A percentile compares a stretch with the other conserved stretches of the same genome.
Evolutionary conservation across 1,140 invertebrate genomes (phyloP).

Genomic region (Bombus cullumanus): DNA sequence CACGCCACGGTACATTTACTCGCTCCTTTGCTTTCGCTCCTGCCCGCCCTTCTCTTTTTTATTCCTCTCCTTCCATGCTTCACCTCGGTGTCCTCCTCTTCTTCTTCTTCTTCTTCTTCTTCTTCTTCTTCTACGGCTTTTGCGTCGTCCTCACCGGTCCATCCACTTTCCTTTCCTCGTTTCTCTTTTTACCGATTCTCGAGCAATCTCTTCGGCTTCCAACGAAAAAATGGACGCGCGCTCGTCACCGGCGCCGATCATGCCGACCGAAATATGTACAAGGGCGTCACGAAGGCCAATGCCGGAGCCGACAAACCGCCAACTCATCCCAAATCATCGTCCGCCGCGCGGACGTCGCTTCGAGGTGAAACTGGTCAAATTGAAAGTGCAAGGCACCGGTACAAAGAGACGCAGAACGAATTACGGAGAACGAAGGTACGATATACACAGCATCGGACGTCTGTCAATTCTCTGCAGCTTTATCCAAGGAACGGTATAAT

Average conservation of each 20-base stretch:
- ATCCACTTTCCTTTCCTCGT: background rate
- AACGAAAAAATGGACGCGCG: constrained; percentile 5
- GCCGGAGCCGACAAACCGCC: background rate
- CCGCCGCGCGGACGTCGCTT: background rate
- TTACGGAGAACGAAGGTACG: background rate
- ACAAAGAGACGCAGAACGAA: background rate
- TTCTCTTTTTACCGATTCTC: background rate
- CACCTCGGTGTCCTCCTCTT: background rate
- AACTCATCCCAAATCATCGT: background rate
- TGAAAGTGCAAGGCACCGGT: background rate
- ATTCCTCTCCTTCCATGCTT: background rate
- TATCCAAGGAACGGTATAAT: no score
- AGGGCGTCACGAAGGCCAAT: constrained; percentile 24
- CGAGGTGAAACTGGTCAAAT: background rate
- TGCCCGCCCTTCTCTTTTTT: background rate
- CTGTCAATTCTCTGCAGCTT: no score
- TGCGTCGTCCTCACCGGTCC: background rate
- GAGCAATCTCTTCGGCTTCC: background rate
- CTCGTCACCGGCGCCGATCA: constrained; percentile 32
- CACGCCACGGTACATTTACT: constrained; percentile 66
- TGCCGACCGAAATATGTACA: constrained; percentile 44
- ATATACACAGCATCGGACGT: no score
- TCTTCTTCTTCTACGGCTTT: background rate
- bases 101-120: background rate
- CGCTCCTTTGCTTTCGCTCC: constrained; percentile 7